Base-by-base conservation (phyloP, 2,797 vertebrate genomes). In the Microctenopoma lineatum region DNA sequence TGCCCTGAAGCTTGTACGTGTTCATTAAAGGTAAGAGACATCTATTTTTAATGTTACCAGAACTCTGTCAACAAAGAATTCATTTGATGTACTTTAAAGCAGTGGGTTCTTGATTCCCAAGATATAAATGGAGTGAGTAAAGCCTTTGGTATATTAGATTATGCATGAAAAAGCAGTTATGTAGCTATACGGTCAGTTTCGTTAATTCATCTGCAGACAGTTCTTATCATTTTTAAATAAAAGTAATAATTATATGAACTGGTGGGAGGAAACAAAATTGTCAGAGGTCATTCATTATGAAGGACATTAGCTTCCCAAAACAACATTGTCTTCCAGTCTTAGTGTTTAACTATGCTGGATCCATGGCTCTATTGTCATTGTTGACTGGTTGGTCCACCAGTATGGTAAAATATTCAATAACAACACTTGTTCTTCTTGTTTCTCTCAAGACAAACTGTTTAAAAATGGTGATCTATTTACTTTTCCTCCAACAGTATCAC, bases 41-140 rank as follows among this genome's bases (percentile, higher is more conserved):
- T 92, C 60, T 84, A 88, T 91, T 86, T 90, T 89, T 89, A 84
- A 92, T 87, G 67, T 63, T 73, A 86, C 61, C 74, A 81, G 59
- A 71, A 52, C 60, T 76, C 75, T 69, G 72, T 87, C 85, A 87
- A 87, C 73, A 89, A 56, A 51, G 16, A 73, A 67, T n/a, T 52
- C 47, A 52, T 90, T 84, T 91, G 84, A 90, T 92, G 67, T 59
- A 56, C 54, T 59, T 80, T 73, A 74, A 68, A 80, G 52, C 52
- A 26, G 18, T 58, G 78, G 52, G 21, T 38, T 65, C 63, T 72
- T 71, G 63, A 81, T 70, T 73, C 70, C 46, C 36, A 27, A 76
- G 75, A 71, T 66, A 67, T 59, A 58, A 80, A 75, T 47, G 25
- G 25, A 39, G 34, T 13, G 51, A 68, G 57, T n/a, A 81, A 59